These are phyloP conservation scores for Enteromius trimaculatus DNA, from an alignment of 2,797 vertebrate species.

Conservation along the genomic window DNA sequence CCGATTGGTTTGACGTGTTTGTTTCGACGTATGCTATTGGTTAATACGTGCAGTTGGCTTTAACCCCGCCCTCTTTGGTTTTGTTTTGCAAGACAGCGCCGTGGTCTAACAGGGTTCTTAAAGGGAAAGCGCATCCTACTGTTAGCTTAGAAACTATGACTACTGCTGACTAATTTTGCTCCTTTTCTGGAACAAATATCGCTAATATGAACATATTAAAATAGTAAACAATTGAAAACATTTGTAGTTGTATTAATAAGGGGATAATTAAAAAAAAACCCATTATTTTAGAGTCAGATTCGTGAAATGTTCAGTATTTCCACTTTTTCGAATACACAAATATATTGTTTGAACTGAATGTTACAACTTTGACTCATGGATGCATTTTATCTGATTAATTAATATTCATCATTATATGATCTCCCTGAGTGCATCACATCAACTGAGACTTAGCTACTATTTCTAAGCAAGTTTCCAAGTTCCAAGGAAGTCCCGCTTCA, in stretches of 20 bases:
- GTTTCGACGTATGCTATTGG: slow-evolving; percentile 69
- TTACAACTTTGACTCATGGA: neutral
- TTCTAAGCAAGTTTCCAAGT: neutral
- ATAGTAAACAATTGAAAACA: neutral
- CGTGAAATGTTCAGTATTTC: neutral
- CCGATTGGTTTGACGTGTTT: slow-evolving; percentile 65
- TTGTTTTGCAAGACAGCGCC: slow-evolving; percentile 27
- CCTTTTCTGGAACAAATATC: neutral
- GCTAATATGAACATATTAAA: neutral
- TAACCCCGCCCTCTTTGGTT: slow-evolving; percentile 25
- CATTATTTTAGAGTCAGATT: neutral
- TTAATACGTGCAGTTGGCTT: neutral
- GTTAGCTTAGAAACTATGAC: neutral
- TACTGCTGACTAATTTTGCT: neutral
- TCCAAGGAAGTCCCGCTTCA: neutral
- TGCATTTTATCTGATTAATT: neutral
- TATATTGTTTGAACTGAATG: neutral
- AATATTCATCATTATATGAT: neutral
- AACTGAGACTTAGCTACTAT: neutral
- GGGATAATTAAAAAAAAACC: too few species aligned
- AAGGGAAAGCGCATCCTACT: slow-evolving; percentile 19
- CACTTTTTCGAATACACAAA: neutral
- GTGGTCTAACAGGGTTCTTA: slow-evolving; percentile 26
- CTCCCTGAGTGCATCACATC: neutral
- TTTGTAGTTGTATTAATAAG: neutral